phyloP scores from a whole-genome alignment of 2,797 vertebrate species.

The Erpetoichthys calabaricus region DNA sequence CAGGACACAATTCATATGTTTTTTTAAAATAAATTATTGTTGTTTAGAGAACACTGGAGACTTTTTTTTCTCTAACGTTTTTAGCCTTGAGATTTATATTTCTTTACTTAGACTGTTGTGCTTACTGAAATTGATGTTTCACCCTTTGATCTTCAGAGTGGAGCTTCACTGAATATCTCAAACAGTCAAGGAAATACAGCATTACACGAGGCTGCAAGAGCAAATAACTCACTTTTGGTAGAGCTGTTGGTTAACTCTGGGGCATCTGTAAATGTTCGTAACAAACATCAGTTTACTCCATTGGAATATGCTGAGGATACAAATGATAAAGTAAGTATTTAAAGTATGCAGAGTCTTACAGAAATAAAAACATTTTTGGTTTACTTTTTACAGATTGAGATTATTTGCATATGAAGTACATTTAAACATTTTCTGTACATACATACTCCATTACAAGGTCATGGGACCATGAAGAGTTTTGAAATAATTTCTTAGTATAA shows the following conservation, averaged over 20 bases:
- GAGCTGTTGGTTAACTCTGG: slow-evolving; percentile 65
- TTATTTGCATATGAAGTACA: too few relatives aligned
- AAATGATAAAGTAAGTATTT: slow-evolving; percentile 32
- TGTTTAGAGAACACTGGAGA: not conserved
- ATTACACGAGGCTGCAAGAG: slow-evolving; percentile 70
- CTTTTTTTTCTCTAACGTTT: not conserved
- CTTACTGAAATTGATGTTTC: not conserved
- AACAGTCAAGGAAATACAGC: slow-evolving; percentile 77
- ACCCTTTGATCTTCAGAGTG: slow-evolving; percentile 40
- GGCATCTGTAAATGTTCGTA: slow-evolving; percentile 47
- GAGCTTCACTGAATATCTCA: slow-evolving; percentile 54
- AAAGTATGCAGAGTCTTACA: too few relatives aligned
- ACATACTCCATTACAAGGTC: too few relatives aligned
- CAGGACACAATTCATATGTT: too few relatives aligned
- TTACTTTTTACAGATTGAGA: too few relatives aligned
- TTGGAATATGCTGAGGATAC: slow-evolving; percentile 73
- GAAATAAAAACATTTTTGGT: too few relatives aligned
- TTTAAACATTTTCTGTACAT: too few relatives aligned
- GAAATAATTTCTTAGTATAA: too few relatives aligned
- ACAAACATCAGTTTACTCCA: slow-evolving; percentile 62
- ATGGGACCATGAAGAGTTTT: too few relatives aligned
- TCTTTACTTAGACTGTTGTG: not conserved
- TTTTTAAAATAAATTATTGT: too few relatives aligned
- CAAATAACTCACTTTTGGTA: slow-evolving; percentile 52
- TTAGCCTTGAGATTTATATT: not conserved